Base-by-base conservation (phyloP, 2,888 invertebrate genomes). In the Lottia gigantea region DNA sequence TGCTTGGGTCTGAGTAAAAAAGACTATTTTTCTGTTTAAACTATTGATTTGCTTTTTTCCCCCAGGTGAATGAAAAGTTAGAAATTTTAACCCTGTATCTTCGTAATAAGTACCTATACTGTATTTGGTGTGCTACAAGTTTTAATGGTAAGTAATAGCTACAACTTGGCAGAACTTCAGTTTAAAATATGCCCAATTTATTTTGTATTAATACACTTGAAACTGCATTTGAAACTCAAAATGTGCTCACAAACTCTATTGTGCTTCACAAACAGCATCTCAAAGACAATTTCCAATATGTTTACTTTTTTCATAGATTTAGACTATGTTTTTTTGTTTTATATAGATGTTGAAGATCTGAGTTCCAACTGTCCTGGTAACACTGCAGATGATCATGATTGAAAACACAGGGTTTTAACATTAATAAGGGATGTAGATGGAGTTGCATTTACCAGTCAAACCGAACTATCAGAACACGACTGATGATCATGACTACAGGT, bases 71-170 rank as follows among this genome's bases (percentile, higher is more conserved):
- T 49, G 92, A 93, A 80, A 92, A 92, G 85, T 85, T 94, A 47
- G 91, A 91, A 76, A 89, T 92, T 74, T 78, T 94, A 6, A 91
- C 92, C 0, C 86, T 89, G 45, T 94, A 95, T 86, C 88, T 95
- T 69, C 90, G 94, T 71, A 90, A 89, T n/a, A 91, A 91, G 49
- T 92, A 95, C 86, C 90, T 90, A 70, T 95, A 94, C 86, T 95
- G 95, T 84, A 91, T 93, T 67, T 95, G 94, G 93, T 95, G 95
- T 90, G 94, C 93, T 15, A 91, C 92, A 7, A 91, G 91, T 65
- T 94, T 91, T 86, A 90, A 92, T 72, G 92, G 92, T 88, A 88
- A 88, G 66, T 66, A 40, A 31, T 31, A 31, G 31, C 6, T 6
- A 3, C 31, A 31, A 31, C 6, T 11, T 49, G 6, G 2, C 3